Percentiles rank a stretch among this genome's conserved stretches.
Evolutionary conservation across 2,797 vertebrate genomes (phyloP).

Genomic region (Stomatorhinus walkeri): DNA sequence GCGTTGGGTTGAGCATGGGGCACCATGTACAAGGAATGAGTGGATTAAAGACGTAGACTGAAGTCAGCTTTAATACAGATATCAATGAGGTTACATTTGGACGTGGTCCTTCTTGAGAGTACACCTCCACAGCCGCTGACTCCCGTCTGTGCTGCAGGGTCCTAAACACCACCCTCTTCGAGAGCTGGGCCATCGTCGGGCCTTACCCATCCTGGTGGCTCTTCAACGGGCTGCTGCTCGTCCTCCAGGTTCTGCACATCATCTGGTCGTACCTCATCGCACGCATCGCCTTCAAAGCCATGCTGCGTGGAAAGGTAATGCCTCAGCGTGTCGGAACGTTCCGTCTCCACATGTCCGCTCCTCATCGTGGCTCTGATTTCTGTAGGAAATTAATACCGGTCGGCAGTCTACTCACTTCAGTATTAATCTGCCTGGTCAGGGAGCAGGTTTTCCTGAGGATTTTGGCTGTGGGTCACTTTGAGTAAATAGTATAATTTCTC

Average conservation of each 20-base stretch:
- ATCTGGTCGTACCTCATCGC: constrained; percentile 94
- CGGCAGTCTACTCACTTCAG: not conserved
- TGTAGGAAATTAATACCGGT: not conserved
- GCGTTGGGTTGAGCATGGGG: not conserved
- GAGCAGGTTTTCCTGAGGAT: not conserved
- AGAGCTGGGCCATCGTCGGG: constrained; percentile 89
- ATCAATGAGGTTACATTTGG: not conserved
- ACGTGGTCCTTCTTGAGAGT: not conserved
- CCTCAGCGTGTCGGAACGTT: not conserved
- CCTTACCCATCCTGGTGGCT: constrained; percentile 96
- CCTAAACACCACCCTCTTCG: constrained; percentile 86
- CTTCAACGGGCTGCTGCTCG: constrained; percentile 79
- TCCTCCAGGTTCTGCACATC: constrained; percentile 78
- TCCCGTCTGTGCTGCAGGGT: constrained; percentile 64
- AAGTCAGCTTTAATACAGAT: not conserved
- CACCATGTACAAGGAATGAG: not conserved
- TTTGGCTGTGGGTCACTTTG: not conserved
- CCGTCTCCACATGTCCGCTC: not conserved
- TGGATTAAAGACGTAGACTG: not conserved
- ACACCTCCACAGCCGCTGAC: not conserved
- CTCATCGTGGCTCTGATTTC: not conserved
- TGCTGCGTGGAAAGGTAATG: constrained; percentile 84
- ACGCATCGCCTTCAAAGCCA: constrained; percentile 79
- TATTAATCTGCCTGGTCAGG: not conserved
- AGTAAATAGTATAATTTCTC: not conserved